Evolutionary conservation across 1,140 invertebrate species (phyloP).

Genomic region (Mycetomoellerius zeteki): DNA sequence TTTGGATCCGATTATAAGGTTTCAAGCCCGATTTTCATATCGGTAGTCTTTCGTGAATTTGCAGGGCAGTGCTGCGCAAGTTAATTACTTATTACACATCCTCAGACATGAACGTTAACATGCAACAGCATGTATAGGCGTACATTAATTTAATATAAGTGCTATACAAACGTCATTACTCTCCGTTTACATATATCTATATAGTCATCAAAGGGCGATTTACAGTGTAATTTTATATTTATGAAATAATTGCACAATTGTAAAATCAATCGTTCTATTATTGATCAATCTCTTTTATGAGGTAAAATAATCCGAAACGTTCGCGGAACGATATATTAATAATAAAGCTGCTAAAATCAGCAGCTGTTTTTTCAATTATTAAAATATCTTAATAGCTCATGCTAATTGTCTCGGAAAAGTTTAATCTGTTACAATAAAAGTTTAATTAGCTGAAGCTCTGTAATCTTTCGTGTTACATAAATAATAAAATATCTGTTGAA

Average conservation of each 20-base stretch:
- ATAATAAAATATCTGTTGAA: conserved; percentile 24
- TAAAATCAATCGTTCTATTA: background rate
- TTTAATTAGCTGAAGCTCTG: conserved; percentile 39
- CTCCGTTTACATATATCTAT: background rate
- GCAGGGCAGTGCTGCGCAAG: background rate
- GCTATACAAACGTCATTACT: conserved; percentile 1
- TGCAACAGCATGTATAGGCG: background rate
- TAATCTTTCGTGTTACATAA: conserved; percentile 11
- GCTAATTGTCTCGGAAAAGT: conserved; percentile 17
- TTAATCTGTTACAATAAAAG: conserved; percentile 6
- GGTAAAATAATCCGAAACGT: background rate
- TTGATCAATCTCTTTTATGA: background rate
- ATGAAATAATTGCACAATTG: background rate
- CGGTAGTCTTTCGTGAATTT: background rate
- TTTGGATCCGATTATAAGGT: conserved; percentile 50
- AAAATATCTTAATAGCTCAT: background rate
- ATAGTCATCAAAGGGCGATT: background rate
- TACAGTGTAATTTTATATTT: conserved; percentile 12
- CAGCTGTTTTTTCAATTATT: background rate
- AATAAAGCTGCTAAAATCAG: background rate
- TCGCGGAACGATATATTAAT: background rate
- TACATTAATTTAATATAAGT: background rate
- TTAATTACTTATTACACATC: conserved; percentile 31
- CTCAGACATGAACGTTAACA: background rate
- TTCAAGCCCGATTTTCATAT: conserved; percentile 45